Conservation (phyloP, 2,888 invertebrate species). For the Ichneumoninae sp. region DNA sequence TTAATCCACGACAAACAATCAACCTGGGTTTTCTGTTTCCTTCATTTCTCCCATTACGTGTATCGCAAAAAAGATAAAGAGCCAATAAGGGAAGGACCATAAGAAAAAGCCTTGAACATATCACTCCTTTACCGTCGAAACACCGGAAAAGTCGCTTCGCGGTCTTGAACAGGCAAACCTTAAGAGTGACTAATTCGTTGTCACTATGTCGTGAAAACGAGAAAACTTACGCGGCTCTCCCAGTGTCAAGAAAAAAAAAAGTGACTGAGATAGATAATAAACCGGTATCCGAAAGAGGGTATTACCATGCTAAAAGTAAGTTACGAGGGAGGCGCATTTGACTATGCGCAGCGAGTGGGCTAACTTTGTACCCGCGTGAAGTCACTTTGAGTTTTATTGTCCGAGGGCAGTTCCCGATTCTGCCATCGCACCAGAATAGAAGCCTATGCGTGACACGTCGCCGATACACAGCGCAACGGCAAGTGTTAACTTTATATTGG, state of each 20-base stretch:
- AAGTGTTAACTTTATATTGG: background rate
- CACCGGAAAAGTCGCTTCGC: background rate
- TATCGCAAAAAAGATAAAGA: too few species aligned
- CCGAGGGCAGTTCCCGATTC: slow-evolving; percentile 44
- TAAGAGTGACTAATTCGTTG: background rate
- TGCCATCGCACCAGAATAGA: background rate
- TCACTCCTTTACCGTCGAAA: background rate
- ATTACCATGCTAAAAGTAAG: background rate
- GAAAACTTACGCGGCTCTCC: background rate
- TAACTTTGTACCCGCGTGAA: background rate
- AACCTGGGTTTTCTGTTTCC: too few species aligned
- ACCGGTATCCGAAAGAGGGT: slow-evolving; percentile 13
- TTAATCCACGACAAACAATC: too few species aligned
- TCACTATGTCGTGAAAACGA: background rate
- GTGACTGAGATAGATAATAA: background rate
- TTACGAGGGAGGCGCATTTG: slow-evolving; percentile 17
- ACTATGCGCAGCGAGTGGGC: background rate
- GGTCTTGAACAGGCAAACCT: background rate
- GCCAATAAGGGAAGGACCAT: too few species aligned
- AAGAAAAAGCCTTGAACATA: background rate
- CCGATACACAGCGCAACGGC: background rate
- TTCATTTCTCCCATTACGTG: too few species aligned
- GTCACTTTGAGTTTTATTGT: slow-evolving; percentile 29
- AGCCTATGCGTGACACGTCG: background rate
- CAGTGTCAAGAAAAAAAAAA: background rate